Percentiles rank a stretch among this genome's conserved stretches.
Evolutionary conservation across 2,888 invertebrate species (phyloP).

Genomic region (Drosophila tripunctata): DNA sequence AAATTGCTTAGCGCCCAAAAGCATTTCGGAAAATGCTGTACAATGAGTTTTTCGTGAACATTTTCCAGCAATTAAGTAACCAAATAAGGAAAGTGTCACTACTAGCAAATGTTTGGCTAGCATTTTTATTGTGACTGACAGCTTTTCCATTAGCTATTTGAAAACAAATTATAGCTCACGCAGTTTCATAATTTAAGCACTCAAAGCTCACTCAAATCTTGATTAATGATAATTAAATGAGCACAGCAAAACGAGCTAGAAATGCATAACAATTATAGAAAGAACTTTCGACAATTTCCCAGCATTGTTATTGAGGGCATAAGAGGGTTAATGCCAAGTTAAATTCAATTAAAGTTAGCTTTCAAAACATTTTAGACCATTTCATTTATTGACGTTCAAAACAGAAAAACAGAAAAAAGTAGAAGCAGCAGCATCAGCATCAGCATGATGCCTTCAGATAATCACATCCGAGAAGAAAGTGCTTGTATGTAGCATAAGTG

Average conservation of each 20-base stretch:
- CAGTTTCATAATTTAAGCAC: slow-evolving; percentile 11
- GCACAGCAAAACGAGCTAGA: slow-evolving; percentile 18
- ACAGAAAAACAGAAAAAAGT: slow-evolving; percentile 1
- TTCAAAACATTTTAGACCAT: slow-evolving; percentile 58
- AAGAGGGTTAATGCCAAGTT: slow-evolving; percentile 28
- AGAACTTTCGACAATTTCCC: slow-evolving; percentile 41
- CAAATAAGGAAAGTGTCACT: slow-evolving; percentile 53
- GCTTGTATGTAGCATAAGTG: slow-evolving; percentile 55
- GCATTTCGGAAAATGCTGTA: slow-evolving; percentile 25
- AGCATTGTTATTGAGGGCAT: slow-evolving; percentile 30
- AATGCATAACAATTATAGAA: slow-evolving; percentile 29
- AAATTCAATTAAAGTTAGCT: slow-evolving; percentile 67
- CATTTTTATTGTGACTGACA: not conserved
- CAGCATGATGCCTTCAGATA: slow-evolving; percentile 43
- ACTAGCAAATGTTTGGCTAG: not conserved
- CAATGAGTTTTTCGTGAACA: slow-evolving; percentile 56
- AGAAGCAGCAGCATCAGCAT: too few relatives aligned
- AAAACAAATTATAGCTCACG: slow-evolving; percentile 1
- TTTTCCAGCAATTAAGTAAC: slow-evolving; percentile 46
- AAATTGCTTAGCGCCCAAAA: slow-evolving; percentile 52
- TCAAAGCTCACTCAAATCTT: slow-evolving; percentile 43
- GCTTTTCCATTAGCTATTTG: slow-evolving; percentile 12
- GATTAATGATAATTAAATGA: slow-evolving; percentile 49
- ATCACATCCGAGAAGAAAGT: slow-evolving; percentile 54
- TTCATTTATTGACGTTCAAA: slow-evolving; percentile 6